Base-by-base conservation (phyloP, 2,888 invertebrate genomes). In the Volucella bombylans region DNA sequence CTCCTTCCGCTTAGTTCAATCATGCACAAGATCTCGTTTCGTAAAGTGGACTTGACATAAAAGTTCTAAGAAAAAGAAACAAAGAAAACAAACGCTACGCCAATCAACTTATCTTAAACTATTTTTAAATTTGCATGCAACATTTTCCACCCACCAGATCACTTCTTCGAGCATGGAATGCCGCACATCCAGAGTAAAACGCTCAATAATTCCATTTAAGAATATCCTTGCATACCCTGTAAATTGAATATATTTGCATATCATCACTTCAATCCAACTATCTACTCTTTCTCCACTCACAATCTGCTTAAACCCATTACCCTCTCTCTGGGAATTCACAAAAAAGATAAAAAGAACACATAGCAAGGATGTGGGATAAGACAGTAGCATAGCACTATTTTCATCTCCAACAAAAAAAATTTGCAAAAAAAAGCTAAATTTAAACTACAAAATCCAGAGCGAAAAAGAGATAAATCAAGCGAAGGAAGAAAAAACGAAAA, bases 201-300 rank as follows among this genome's bases (percentile, higher is more conserved):
- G 55, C 64, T 83, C 73, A 54, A 69, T 59, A 74, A 64, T 64
- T 73, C 47, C 49, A 79, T 54, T 61, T 31, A 49, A 18, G 41
- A 45, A 39, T 14, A 68, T 54, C 52, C 57, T 57, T 52, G 67
- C 71, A 67, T 72, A 61, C 50, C 59, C 54, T 69, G 69, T 47
- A 65, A 47, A 52, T 68, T 73, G 82, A 82, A 78, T 79, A 83
- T 39, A 79, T 83, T 83, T 83, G 79, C 82, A 83, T 83, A 73
- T 79, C 73, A 83, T 79, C 73, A 65, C 82, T 73, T 65, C 73
- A 74, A 69, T 68, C 73, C 68, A 64, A 65, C 79, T 74, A 79
- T 72, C 59, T 62, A 38, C 45, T 47, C 55, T 18, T 47, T 31
- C 31, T 31, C 31, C 6, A 31, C 54, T 54, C 59, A 15, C 67